Conservation (phyloP, 2,888 invertebrate species). For the Calameuta pallipes region DNA sequence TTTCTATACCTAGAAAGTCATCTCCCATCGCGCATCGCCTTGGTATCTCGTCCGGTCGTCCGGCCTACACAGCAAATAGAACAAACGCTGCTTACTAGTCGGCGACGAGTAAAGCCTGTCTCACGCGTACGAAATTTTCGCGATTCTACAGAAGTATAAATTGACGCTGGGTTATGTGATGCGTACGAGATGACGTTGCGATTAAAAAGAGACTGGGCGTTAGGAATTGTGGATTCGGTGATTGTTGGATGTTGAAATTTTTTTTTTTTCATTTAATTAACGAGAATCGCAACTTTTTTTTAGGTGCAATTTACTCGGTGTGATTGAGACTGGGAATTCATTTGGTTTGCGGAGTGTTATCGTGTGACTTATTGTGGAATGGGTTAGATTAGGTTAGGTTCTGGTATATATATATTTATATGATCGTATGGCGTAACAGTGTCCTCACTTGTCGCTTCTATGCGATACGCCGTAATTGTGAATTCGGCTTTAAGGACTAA, state of each 20-base stretch:
- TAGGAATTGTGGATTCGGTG: not conserved
- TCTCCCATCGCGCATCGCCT: slow-evolving; percentile 29
- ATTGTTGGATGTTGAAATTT: not conserved
- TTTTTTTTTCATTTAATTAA: not conserved
- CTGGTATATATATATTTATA: not conserved
- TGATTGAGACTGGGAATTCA: not conserved
- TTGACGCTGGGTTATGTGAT: not conserved
- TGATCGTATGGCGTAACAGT: not conserved
- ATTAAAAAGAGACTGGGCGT: not conserved
- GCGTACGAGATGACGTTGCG: not conserved
- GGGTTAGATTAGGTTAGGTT: not conserved
- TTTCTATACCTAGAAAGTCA: slow-evolving; percentile 41
- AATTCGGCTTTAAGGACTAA: slow-evolving; percentile 30
- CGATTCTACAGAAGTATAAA: not conserved
- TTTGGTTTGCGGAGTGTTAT: not conserved
- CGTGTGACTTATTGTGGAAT: not conserved
- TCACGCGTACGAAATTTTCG: not conserved
- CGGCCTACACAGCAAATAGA: slow-evolving; percentile 15
- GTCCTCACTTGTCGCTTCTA: not conserved
- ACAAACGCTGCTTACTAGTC: not conserved
- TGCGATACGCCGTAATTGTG: slow-evolving; percentile 5
- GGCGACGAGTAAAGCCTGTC: not conserved
- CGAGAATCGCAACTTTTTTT: not conserved
- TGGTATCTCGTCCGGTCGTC: slow-evolving; percentile 18
- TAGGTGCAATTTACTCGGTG: not conserved